Evolutionary conservation across 2,888 invertebrate genomes (phyloP), one percentile per base, ranked within the genome.

Genomic region (Leptura quadrifasciata): DNA sequence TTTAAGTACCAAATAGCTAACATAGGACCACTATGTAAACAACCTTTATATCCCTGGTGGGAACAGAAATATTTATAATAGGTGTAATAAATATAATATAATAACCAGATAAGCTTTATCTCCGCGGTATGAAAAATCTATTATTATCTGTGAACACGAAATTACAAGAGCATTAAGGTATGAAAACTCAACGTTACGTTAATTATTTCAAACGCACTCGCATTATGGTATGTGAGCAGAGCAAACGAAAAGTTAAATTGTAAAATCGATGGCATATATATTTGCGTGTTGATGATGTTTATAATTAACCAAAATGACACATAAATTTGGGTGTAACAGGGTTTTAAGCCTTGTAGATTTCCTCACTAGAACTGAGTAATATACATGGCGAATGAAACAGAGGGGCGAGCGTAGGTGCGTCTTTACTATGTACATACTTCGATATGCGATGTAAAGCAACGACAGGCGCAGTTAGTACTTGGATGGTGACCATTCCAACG

Each of bases 101-200:
- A 47, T n/a, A 47, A 2, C 39, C n/a, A 57, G 57, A 21, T 57
- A 57, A 57, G 18, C 10, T 57, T n/a, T 47, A 65, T 65, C 65
- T 24, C 24, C 20, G 8, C 47, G 4, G 17, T n/a, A 27, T 65
- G 52, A 52, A 65, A 47, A 54, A 65, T 65, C 17, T 52, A 35
- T 65, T 52, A 52, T 65, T 65, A 65, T 24, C 52, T 24, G 39
- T 17, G 63, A 35, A 6, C 35, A 17, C 20, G 18, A 35, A 61
- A 57, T 57, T 57, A 57, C n/a, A 47, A 21, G 57, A 21, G 21
- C 57, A 57, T 21, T 3, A 57, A 57, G 57, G 57, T 57, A 57
- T 57, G 21, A 57, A 20, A 21, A 57, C 47, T 47, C 47, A 47
- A 47, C 57, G 57, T 18, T 57, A 47, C 57, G 57, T 18, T 57